phyloP scores from a whole-genome alignment of 2,888 invertebrate species.

The Orthosia cruda region DNA sequence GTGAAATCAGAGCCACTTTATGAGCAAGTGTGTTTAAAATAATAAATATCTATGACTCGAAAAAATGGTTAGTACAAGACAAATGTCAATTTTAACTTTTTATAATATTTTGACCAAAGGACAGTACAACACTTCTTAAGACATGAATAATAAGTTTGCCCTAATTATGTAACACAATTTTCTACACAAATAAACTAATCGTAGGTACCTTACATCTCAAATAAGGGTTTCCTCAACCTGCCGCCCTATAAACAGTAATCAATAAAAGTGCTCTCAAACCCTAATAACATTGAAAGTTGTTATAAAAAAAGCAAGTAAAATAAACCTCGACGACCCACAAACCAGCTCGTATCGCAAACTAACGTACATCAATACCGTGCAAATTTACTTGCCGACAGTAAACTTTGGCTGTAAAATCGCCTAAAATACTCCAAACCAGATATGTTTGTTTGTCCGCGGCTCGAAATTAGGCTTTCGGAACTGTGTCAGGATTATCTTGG shows the following conservation, averaged over 20 bases:
- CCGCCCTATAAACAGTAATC: conserved; percentile 48
- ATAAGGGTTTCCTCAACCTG: conserved; percentile 8
- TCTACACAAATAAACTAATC: conserved; percentile 22
- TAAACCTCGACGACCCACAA: conserved; percentile 33
- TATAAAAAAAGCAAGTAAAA: conserved; percentile 50
- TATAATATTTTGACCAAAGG: too few species aligned
- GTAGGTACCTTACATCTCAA: neutral
- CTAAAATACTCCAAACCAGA: conserved; percentile 38
- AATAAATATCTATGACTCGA: too few species aligned
- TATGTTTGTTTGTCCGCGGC: conserved; percentile 6
- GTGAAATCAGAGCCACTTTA: too few species aligned
- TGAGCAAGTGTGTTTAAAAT: too few species aligned
- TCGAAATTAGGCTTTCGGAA: conserved; percentile 27
- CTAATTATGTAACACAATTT: neutral
- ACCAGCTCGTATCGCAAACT: conserved; percentile 25
- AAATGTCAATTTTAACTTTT: too few species aligned
- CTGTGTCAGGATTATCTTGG: conserved; percentile 7
- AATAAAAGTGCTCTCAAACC: conserved; percentile 44
- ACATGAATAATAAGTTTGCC: neutral
- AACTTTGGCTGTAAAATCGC: conserved; percentile 43
- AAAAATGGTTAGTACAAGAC: too few species aligned
- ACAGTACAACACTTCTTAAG: neutral
- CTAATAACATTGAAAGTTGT: conserved; percentile 40
- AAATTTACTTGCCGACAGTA: conserved; percentile 43
- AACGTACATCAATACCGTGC: conserved; percentile 28